phyloP scores from a whole-genome alignment of 2,113 vertebrate species.

The Eolophus roseicapilla region DNA sequence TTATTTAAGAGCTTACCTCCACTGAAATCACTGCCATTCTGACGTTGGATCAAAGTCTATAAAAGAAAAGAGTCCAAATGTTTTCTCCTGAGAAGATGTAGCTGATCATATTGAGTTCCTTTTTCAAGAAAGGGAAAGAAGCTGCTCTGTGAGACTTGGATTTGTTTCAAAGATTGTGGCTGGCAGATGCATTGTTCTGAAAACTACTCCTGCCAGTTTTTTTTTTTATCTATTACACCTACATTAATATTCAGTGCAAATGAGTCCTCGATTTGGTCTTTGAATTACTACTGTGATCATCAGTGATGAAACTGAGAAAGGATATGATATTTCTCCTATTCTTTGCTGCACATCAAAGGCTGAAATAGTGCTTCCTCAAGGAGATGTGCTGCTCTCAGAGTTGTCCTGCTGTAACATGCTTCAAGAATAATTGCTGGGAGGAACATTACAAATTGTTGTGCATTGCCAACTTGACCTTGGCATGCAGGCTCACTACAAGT shows the following conservation, averaged over 20 bases:
- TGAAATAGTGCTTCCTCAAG: background rate
- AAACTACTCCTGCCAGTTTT: slow-evolving; percentile 37
- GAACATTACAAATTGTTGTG: background rate
- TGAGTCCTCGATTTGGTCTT: slow-evolving; percentile 19
- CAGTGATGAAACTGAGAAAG: background rate
- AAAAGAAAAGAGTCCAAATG: slow-evolving; percentile 28
- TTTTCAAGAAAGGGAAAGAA: slow-evolving; percentile 33
- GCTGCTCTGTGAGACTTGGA: slow-evolving; percentile 27
- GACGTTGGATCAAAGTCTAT: slow-evolving; percentile 13
- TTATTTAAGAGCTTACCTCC: slow-evolving; percentile 29
- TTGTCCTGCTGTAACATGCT: background rate
- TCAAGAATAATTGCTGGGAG: background rate
- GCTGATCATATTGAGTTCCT: slow-evolving; percentile 26
- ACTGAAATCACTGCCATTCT: slow-evolving; percentile 7
- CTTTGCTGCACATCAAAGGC: background rate
- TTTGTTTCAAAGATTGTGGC: slow-evolving; percentile 57
- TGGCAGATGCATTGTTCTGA: slow-evolving; percentile 57
- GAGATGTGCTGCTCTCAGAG: background rate
- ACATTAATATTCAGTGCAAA: slow-evolving; percentile 60
- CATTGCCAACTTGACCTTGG: background rate
- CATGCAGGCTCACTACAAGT: background rate
- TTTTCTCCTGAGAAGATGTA: slow-evolving; percentile 36
- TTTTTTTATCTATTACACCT: slow-evolving; percentile 41
- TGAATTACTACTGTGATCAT: slow-evolving; percentile 51
- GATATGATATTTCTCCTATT: background rate